Base-by-base conservation (phyloP, 2,797 vertebrate species). In the Simalia tracyae region DNA sequence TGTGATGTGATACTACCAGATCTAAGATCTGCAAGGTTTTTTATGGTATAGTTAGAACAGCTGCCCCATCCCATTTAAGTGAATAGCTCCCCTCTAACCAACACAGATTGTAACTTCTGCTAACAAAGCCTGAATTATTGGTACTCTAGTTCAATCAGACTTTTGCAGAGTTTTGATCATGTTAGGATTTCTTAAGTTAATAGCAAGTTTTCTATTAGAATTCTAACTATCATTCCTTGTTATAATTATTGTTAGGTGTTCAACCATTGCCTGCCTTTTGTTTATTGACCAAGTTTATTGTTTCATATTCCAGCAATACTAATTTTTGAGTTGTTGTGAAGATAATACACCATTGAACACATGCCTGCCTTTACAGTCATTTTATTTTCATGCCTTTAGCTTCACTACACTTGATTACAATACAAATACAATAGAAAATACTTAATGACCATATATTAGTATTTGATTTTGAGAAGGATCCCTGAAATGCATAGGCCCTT, bases 391-490 rank as follows among this genome's bases (percentile, higher is more conserved):
- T 97, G 97, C 95, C 93, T 95, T 95, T 96, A 96, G 94, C 88
- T 94, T 97, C 94, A 96, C 95, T 97, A 97, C 95, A 97, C 95
- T 95, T 95, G 94, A 94, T 96, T 97, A 96, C 97, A 96, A 96
- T 97, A 97, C 96, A 97, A 95, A 97, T 96, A 96, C 96, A 96
- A 97, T 97, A 97, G 95, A 97, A 98, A 97, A 97, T 97, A 97
- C 92, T 96, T 96, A 96, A 95, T 96, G 93, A 96, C 94, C 96
- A 97, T 96, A 96, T 94, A 94, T 96, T 97, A 96, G 84, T 91
- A 93, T 96, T 93, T 94, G 94, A 92, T 96, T 93, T 92, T 84
- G 89, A 90, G 86, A 84, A 92, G 72, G 95, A 95, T 96, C 96
- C 97, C 96, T 97, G 96, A 97, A 96, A 87, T 95, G 95, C 95